A percentile compares a stretch with the other conserved stretches of the same genome.
Conservation (phyloP, 1,140 invertebrate genomes). For the Drosophila pectinifera region DNA sequence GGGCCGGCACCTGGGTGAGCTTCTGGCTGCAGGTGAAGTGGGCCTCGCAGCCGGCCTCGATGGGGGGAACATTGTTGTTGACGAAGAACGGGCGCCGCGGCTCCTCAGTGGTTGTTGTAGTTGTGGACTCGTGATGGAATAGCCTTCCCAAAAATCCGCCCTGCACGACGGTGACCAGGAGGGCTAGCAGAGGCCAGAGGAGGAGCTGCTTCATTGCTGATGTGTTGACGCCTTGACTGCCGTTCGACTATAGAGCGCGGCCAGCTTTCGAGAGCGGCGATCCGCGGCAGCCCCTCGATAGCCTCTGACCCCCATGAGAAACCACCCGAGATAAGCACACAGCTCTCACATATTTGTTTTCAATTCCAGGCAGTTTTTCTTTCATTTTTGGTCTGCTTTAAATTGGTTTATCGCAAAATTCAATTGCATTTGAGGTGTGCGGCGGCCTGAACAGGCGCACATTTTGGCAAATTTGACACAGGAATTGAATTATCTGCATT, state of each 20-base stretch:
- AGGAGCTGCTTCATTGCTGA: slow-evolving; percentile 56
- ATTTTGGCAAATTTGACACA: slow-evolving; percentile 61
- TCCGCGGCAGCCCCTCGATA: slow-evolving; percentile 33
- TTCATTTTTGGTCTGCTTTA: slow-evolving; percentile 41
- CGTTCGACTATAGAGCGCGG: slow-evolving; percentile 18
- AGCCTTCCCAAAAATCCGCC: slow-evolving; percentile 39
- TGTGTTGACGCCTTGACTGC: slow-evolving; percentile 25
- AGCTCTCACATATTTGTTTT: background rate
- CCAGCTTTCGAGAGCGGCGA: slow-evolving; percentile 7
- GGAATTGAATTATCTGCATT: slow-evolving; percentile 73
- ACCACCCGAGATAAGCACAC: slow-evolving; percentile 16
- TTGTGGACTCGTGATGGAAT: slow-evolving; percentile 33
- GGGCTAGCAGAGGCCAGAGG: slow-evolving; percentile 4
- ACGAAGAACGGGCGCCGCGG: slow-evolving; percentile 37
- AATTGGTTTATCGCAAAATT: slow-evolving; percentile 58
- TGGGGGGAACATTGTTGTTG: slow-evolving; percentile 66
- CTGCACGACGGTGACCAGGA: slow-evolving; percentile 15
- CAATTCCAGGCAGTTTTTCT: slow-evolving; percentile 15
- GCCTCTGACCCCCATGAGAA: slow-evolving; percentile 25
- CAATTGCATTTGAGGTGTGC: slow-evolving; percentile 36
- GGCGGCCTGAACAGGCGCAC: slow-evolving; percentile 1
- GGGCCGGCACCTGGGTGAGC: slow-evolving; percentile 41
- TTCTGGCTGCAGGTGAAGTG: slow-evolving; percentile 69
- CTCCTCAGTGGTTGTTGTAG: slow-evolving; percentile 35
- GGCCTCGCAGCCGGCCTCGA: slow-evolving; percentile 46